Evolutionary conservation across 2,113 vertebrate species (phyloP), one percentile per base, ranked within the genome.

Genomic region (Dendropsophus ebraccatus): DNA sequence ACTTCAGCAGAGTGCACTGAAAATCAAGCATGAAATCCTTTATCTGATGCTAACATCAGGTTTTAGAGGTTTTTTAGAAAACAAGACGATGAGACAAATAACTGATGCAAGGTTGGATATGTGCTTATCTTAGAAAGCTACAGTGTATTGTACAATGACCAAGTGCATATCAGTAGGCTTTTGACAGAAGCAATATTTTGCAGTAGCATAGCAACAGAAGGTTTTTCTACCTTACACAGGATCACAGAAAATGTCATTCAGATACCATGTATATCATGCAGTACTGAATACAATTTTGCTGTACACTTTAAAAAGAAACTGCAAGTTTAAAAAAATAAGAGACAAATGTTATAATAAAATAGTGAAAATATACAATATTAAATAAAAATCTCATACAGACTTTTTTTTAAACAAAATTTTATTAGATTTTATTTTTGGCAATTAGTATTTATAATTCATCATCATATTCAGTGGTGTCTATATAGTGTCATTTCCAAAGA

Each of bases 161-260:
- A 77, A 77, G 13, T 54, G 74, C 12, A 77, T 14, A 28, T 81
- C 35, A 65, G 78, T 62, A 65, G 58, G 56, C 52, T 81, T 65
- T 60, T 81, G 56, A 81, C 56, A 81, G 32, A 28, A 32, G 21
- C 78, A 81, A 11, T 47, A 30, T 81, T 81, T 65, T 81, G 58
- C 78, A 60, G 78, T 81, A 65, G 11, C 78, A 81, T 81, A 81
- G 56, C 56, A 81, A 81, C 78, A 60, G 11, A 62, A 81, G 58
- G 78, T 62, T 81, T 81, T 62, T 35, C 78, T 45, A 60, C 78
- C 56, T 81, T 81, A 17, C 28, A 54, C 37, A 25, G 58, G 78
- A 65, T 81, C 56, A 81, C 4, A 81, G 41, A 56, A 81, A 81
- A 81, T 81, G 78, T 81, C 78, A 81, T 81, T 81, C 56, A 81